Base-by-base conservation (phyloP, 2,888 invertebrate species). In the Polyommatus iphigenia region DNA sequence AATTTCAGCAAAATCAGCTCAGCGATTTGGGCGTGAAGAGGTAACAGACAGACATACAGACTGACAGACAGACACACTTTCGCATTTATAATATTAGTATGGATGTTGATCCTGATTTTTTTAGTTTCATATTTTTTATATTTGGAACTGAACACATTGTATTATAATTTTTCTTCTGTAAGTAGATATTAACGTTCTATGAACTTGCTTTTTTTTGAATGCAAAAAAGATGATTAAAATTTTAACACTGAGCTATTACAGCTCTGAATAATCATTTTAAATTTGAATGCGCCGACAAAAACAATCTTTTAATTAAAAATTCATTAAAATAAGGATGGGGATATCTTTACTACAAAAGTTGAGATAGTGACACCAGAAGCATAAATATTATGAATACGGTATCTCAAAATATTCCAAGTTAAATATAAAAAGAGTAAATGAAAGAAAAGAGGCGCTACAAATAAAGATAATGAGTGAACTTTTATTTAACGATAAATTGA, bases 321-420 rank as follows among this genome's bases (percentile, higher is more conserved):
- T 67, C 67, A 67, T 67, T 67, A 67, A 67, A 67, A 29, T 67
- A 29, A 5, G 10, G 13, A 67, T 67, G 3, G 54, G 18, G 18
- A 5, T 32, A 67, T 67, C 67, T 67, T 32, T 32, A 29, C 67
- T 29, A 67, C 29, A 15, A 32, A 29, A 67, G 5, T 67, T 15
- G 2, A 29, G 67, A 67, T 67, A 67, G 67, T 15, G 67, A 67
- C 67, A 67, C 67, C 67, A 67, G 5, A 29, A 67, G 29, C 29
- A 67, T 67, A 67, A 67, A 67, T 67, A 29, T 67, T 67, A 67
- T 67, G 67, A 67, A 6, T 29, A 67, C 29, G 6, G 6, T 67
- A 32, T 24, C 24, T 59, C 4, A 62, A 24, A 62, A 24, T 62
- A 62, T 62, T 59, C 59, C 8, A 32, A 32, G 18, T 54, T 54